These are phyloP conservation scores for Phragmatobia fuliginosa DNA, from an alignment of 2,888 invertebrate species.

Conservation along the genomic window DNA sequence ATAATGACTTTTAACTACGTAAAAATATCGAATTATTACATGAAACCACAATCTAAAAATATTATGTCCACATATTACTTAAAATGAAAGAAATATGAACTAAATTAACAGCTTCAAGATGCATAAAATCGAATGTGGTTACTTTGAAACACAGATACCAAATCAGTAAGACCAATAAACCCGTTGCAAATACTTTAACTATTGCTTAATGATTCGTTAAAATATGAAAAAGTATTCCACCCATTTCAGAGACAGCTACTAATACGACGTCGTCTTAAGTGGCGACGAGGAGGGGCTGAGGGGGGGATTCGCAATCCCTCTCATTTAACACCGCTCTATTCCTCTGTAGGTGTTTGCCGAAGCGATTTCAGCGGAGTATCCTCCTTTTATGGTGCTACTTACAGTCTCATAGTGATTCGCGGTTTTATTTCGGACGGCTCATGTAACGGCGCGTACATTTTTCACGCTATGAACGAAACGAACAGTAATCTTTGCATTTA, in stretches of 20 bases:
- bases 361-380: slow-evolving; percentile 83
- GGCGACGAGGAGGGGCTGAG: slow-evolving; percentile 59
- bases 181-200: slow-evolving; percentile 50
- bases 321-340: slow-evolving; percentile 85
- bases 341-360: slow-evolving; percentile 86
- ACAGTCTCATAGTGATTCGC: slow-evolving; percentile 86
- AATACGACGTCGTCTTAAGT: slow-evolving; percentile 74
- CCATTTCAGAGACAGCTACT: slow-evolving; percentile 73
- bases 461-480: slow-evolving; percentile 81
- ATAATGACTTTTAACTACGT: no score
- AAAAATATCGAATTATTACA: no score
- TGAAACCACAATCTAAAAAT: no score
- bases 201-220: slow-evolving; percentile 66
- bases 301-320: slow-evolving; percentile 79
- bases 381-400: slow-evolving; percentile 84
- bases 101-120: slow-evolving; percentile 4
- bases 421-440: slow-evolving; percentile 86
- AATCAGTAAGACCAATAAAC: slow-evolving; percentile 37
- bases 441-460: slow-evolving; percentile 83
- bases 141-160: slow-evolving; percentile 32
- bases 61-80: no score
- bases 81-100: background rate
- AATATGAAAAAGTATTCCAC: slow-evolving; percentile 71
- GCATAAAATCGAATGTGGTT: slow-evolving; percentile 16
- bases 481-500: slow-evolving; percentile 86